Evolutionary conservation across 2,113 vertebrate genomes (phyloP).

Genomic region (Pavo muticus): DNA sequence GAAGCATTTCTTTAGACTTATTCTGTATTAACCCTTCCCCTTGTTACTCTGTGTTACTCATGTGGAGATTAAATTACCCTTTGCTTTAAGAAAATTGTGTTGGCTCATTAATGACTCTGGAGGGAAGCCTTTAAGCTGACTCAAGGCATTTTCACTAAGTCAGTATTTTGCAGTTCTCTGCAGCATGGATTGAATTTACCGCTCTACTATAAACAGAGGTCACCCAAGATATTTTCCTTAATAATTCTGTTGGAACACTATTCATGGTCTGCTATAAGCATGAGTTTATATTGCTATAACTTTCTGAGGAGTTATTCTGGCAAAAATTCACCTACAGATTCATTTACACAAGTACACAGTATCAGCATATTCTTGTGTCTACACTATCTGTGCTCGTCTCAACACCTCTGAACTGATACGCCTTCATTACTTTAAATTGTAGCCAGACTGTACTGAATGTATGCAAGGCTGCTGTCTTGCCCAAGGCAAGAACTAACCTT

Average conservation of each 20-base stretch:
- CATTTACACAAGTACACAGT: neutral
- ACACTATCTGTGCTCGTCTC: neutral
- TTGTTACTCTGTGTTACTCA: neutral
- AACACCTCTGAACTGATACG: neutral
- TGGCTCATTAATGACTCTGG: neutral
- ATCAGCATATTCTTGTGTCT: neutral
- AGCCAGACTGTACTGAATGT: neutral
- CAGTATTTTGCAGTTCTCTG: neutral
- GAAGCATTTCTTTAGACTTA: neutral
- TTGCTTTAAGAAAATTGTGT: neutral
- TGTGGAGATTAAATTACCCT: neutral
- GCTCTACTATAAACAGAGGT: neutral
- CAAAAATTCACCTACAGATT: neutral
- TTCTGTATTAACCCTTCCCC: neutral
- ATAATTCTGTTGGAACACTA: neutral
- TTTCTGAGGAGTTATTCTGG: neutral
- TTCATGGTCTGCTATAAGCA: neutral
- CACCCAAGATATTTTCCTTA: neutral
- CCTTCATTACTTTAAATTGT: neutral
- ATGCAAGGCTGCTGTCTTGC: neutral
- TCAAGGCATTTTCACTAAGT: neutral
- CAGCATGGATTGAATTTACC: neutral
- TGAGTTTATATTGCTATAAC: neutral
- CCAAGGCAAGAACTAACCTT: constrained; percentile 12
- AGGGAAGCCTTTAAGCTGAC: neutral